These are phyloP conservation scores for Fistularia tabacaria DNA, from an alignment of 2,797 vertebrate species.

Conservation along the genomic window DNA sequence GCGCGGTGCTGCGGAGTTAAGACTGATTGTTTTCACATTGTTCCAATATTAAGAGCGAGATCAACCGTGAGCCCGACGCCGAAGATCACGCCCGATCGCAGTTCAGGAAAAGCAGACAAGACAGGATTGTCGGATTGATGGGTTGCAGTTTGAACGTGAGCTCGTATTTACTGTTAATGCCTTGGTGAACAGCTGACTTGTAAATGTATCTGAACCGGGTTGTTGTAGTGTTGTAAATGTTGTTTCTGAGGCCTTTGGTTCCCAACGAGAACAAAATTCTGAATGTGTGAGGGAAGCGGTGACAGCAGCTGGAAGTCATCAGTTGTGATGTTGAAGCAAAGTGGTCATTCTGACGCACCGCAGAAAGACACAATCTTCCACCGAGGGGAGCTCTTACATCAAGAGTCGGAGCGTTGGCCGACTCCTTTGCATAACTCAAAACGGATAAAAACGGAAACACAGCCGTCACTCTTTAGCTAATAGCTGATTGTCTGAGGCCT, in stretches of 20 bases:
- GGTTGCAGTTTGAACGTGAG: not conserved
- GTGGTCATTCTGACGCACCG: not conserved
- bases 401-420: constrained; percentile 4
- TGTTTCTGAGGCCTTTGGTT: constrained; percentile 16
- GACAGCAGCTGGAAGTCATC: not conserved
- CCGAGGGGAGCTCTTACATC: constrained; percentile 38
- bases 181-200: constrained; percentile 3
- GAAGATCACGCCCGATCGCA: no score
- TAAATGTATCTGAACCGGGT: not conserved
- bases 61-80: no score
- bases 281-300: no score
- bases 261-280: constrained; percentile 3
- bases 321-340: constrained; percentile 8
- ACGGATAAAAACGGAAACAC: constrained; percentile 1
- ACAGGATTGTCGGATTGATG: not conserved
- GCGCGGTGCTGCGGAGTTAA: constrained; percentile 13
- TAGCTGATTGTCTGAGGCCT: constrained; percentile 57
- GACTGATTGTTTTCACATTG: constrained; percentile 15
- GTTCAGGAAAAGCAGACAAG: not conserved
- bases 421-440: constrained; percentile 14
- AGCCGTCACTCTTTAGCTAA: constrained; percentile 15
- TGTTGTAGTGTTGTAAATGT: constrained; percentile 16
- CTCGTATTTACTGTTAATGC: constrained; percentile 1
- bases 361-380: constrained; percentile 39
- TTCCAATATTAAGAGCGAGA: not conserved